Evolutionary conservation across 2,113 vertebrate genomes (phyloP).

Genomic region (Cinclus mexicanus): DNA sequence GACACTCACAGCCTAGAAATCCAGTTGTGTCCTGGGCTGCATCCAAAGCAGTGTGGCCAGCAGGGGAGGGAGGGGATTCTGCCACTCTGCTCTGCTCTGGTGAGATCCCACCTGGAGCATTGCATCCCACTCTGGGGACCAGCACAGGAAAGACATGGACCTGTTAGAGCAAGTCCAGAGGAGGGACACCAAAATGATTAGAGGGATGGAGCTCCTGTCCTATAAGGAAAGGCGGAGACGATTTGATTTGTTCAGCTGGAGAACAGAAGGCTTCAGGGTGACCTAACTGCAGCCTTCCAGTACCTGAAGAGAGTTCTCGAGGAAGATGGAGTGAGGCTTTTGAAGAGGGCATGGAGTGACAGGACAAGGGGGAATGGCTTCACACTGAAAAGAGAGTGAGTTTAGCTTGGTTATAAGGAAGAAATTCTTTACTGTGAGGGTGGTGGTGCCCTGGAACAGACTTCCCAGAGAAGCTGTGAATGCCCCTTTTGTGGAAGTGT

Average conservation of each 20-base stretch:
- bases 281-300: background rate
- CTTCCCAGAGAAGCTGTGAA: background rate
- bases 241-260: background rate
- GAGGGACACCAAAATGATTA: background rate
- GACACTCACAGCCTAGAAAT: rapidly evolving
- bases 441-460: background rate
- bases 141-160: background rate
- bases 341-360: background rate
- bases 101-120: rapidly evolving
- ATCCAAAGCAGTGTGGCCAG: rapidly evolving
- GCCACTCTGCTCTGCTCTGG: background rate
- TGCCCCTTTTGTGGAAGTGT: background rate
- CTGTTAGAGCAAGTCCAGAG: rapidly evolving
- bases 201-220: background rate
- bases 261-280: rapidly evolving
- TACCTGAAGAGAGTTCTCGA: too few species aligned
- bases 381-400: background rate
- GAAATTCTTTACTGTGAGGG: background rate
- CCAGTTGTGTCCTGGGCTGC: rapidly evolving
- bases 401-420: background rate
- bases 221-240: background rate
- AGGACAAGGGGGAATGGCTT: background rate
- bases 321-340: background rate
- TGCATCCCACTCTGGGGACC: background rate
- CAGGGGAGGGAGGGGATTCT: background rate